Evolutionary conservation across 2,797 vertebrate genomes (phyloP), one percentile per base, ranked within the genome.

Genomic region (Falco naumanni): DNA sequence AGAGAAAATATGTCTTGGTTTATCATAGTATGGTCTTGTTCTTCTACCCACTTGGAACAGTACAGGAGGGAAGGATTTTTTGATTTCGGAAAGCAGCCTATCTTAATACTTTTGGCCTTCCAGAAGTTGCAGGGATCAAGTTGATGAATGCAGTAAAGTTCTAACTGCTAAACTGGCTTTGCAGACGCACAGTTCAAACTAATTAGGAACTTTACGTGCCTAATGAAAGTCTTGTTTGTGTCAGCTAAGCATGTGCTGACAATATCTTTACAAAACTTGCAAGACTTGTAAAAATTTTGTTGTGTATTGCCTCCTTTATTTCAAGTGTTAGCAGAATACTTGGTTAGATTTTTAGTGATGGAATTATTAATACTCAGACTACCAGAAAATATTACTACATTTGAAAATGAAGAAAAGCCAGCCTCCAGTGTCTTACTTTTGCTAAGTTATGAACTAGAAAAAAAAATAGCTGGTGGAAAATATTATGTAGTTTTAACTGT

Each of bases 391-490:
- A 39, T 22, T 84, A 31, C 64, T 91, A 50, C 65, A 26, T 43
- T 48, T 93, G 56, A 84, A 81, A 87, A 90, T 60, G 54, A 72
- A 74, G 80, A 85, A 14, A 84, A 88, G 21, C 86, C 84, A 56
- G 18, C 50, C 29, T 77, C 39, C 43, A 75, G 39, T 41, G n/a
- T 84, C 76, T 93, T 87, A 70, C 75, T 96, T 95, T 95, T 90
- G 71, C 51, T 74, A 82, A 77, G 77, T 89, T 94, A 53, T 9
- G 75, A 93, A 69, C 39, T 39, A 54, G 39, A 54, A 45, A 59
- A 60, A 78, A 47, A 88, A 74, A 54, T 6, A 74, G 24, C 68
- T 90, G 61, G 29, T 94, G 94, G 94, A 92, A 96, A 96, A 89
- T 92, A 53, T 68, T 28, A 64, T 9, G 11, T 79, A 45, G 41